phyloP scores from a whole-genome alignment of 2,888 invertebrate genomes.

The Macrostomum cliftonense region DNA sequence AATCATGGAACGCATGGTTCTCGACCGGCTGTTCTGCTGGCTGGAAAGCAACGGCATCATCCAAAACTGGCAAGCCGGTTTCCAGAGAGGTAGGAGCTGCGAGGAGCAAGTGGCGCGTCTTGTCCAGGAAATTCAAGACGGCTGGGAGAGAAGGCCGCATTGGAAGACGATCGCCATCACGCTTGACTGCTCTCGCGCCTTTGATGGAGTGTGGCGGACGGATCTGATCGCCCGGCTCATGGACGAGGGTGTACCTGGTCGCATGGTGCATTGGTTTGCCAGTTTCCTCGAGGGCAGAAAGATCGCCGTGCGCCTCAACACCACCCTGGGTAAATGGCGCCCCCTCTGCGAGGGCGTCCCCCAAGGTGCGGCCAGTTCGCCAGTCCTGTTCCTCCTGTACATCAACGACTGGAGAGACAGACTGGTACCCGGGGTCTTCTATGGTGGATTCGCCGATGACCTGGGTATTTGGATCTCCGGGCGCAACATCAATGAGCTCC shows the following conservation, averaged over 20 bases:
- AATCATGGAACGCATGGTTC: slow-evolving; percentile 1
- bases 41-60: neutral
- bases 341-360: neutral
- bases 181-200: neutral
- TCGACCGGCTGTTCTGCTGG: neutral
- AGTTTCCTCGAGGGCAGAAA: neutral
- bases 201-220: neutral
- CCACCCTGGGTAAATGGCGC: neutral
- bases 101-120: slow-evolving; percentile 1
- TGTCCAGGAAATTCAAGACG: neutral
- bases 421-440: neutral
- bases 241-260: neutral
- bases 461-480: neutral
- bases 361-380: neutral
- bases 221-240: neutral
- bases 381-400: slow-evolving; percentile 1
- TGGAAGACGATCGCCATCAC: neutral
- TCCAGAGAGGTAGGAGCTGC: neutral
- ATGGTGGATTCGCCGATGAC: neutral
- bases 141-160: neutral
- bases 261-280: neutral
- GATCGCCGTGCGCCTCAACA: neutral
- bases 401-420: neutral
- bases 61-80: slow-evolving; percentile 1
- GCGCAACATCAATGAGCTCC: neutral